These are phyloP conservation scores for Diglossa cyanea DNA, from an alignment of 2,797 vertebrate genomes.

Conservation along the genomic window DNA sequence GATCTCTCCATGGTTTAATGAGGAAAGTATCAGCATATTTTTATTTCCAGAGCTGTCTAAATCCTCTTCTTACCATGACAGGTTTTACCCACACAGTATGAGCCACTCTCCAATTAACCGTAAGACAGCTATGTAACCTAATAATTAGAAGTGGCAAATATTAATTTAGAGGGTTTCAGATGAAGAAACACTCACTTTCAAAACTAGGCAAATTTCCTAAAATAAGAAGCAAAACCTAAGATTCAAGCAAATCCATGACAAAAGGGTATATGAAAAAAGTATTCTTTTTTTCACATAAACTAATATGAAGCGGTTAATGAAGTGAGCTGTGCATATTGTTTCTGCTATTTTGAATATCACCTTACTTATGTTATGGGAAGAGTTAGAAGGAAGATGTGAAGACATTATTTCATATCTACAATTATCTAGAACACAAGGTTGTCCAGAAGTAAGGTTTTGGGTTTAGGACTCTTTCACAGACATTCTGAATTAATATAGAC, in stretches of 20 bases:
- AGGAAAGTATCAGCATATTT: background rate
- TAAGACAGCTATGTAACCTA: background rate
- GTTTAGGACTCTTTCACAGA: background rate
- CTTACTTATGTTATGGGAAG: background rate
- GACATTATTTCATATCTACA: background rate
- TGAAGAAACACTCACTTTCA: background rate
- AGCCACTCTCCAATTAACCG: background rate
- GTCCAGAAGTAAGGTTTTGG: background rate
- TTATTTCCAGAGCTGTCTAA: background rate
- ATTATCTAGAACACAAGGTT: background rate
- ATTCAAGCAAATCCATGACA: background rate
- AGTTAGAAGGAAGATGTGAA: background rate
- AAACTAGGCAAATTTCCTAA: background rate
- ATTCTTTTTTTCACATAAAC: background rate
- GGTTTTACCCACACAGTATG: background rate
- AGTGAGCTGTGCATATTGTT: background rate
- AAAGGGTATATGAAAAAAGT: background rate
- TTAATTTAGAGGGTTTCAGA: background rate
- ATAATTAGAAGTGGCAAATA: constrained; percentile 14
- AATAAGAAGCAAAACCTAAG: background rate
- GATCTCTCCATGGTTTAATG: background rate
- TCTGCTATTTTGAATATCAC: background rate
- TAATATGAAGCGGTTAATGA: background rate
- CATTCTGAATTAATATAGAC: background rate
- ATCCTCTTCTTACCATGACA: background rate